Conservation (phyloP, 2,888 invertebrate species). For the Thymelicus sylvestris region DNA sequence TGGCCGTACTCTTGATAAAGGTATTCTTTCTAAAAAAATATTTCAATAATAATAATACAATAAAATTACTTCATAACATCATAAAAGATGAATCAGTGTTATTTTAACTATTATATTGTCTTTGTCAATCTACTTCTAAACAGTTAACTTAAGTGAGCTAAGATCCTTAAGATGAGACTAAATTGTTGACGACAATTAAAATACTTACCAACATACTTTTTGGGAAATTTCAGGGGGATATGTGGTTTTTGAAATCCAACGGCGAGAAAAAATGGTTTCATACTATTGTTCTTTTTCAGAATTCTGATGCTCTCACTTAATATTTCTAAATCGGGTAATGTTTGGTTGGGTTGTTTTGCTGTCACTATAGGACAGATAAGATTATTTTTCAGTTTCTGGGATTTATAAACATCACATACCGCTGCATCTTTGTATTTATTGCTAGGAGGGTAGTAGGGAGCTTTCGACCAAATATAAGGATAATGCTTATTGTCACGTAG, state of each 20-base stretch:
- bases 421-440: slow-evolving; percentile 90
- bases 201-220: slow-evolving; percentile 87
- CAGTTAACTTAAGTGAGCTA: too few species aligned
- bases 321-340: slow-evolving; percentile 92
- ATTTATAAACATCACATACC: slow-evolving; percentile 86
- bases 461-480: slow-evolving; percentile 92
- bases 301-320: slow-evolving; percentile 87
- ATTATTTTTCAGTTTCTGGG: slow-evolving; percentile 83
- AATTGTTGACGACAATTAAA: not conserved
- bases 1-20: slow-evolving; percentile 86
- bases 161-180: too few species aligned
- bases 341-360: slow-evolving; percentile 87
- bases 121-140: too few species aligned
- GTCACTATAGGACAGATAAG: slow-evolving; percentile 92
- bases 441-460: slow-evolving; percentile 91
- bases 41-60: too few species aligned
- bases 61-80: too few species aligned
- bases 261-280: slow-evolving; percentile 90
- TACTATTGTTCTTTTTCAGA: slow-evolving; percentile 69
- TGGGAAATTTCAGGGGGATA: slow-evolving; percentile 93
- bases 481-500: slow-evolving; percentile 93
- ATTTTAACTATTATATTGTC: too few species aligned
- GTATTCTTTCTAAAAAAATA: slow-evolving; percentile 85
- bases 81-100: too few species aligned
- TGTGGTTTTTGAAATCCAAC: slow-evolving; percentile 97